A percentile compares a stretch with the other conserved stretches of the same genome.
Evolutionary conservation across 2,797 vertebrate species (phyloP).

Genomic region (Siniperca obscura): DNA sequence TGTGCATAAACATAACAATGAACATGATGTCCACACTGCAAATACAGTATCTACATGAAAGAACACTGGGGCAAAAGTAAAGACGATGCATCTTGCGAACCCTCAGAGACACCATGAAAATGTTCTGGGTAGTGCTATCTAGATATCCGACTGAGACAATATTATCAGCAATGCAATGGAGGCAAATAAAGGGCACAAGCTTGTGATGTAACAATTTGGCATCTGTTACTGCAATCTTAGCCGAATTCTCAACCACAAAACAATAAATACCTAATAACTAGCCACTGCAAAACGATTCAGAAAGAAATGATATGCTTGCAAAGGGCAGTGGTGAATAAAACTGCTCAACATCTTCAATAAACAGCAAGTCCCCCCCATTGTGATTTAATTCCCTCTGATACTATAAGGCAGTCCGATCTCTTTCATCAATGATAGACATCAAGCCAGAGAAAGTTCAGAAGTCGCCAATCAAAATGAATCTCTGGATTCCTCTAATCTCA

Average conservation of each 20-base stretch:
- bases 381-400: constrained; percentile 81
- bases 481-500: constrained; percentile 67
- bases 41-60: constrained; percentile 50
- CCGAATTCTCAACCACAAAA: constrained; percentile 54
- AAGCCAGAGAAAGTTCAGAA: constrained; percentile 71
- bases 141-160: constrained; percentile 36
- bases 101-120: constrained; percentile 40
- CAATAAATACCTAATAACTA: constrained; percentile 64
- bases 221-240: constrained; percentile 46
- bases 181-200: constrained; percentile 28
- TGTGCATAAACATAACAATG: constrained; percentile 47
- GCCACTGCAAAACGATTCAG: constrained; percentile 67
- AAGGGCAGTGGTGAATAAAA: constrained; percentile 70
- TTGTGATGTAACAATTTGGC: constrained; percentile 52
- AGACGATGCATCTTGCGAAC: constrained; percentile 19
- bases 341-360: constrained; percentile 50
- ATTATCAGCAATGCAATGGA: constrained; percentile 37
- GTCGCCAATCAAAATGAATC: constrained; percentile 63
- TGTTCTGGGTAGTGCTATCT: constrained; percentile 18
- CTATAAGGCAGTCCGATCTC: constrained; percentile 85
- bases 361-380: constrained; percentile 53
- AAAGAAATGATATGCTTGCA: constrained; percentile 56
- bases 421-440: constrained; percentile 76
- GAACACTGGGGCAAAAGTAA: constrained; percentile 32
- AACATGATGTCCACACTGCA: constrained; percentile 55